Evolutionary conservation across 2,888 invertebrate species (phyloP).

Genomic region (Drosophila pseudotalamancana): DNA sequence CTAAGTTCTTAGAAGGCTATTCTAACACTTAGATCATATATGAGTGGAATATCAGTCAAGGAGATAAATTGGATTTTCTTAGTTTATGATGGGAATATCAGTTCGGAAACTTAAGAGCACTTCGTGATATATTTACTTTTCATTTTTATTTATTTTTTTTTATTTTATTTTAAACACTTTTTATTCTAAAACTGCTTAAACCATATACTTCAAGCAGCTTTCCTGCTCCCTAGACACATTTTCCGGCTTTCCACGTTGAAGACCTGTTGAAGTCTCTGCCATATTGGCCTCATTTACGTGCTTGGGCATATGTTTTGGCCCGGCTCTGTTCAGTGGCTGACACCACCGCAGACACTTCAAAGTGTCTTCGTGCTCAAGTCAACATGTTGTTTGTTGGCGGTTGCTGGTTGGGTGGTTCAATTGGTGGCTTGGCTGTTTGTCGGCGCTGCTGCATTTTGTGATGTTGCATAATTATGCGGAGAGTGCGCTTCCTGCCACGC

Average conservation of each 20-base stretch:
- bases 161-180: too few species aligned
- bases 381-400: slow-evolving; percentile 48
- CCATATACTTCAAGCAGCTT: not conserved
- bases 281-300: slow-evolving; percentile 59
- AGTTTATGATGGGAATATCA: too few species aligned
- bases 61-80: too few species aligned
- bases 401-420: not conserved
- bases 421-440: slow-evolving; percentile 3
- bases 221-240: not conserved
- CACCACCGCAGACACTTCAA: slow-evolving; percentile 42
- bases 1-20: too few species aligned
- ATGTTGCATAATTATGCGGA: slow-evolving; percentile 61
- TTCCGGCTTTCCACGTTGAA: not conserved
- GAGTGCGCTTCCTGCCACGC: slow-evolving; percentile 49
- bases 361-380: slow-evolving; percentile 35
- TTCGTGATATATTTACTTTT: too few species aligned
- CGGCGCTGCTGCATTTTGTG: slow-evolving; percentile 41
- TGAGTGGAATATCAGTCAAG: too few species aligned
- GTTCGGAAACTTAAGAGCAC: too few species aligned
- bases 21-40: too few species aligned
- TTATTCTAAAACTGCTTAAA: too few species aligned
- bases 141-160: too few species aligned
- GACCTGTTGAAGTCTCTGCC: slow-evolving; percentile 31
- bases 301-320: slow-evolving; percentile 50
- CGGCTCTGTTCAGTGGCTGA: slow-evolving; percentile 43